These are phyloP conservation scores for Drosophila dunni DNA, from an alignment of 1,140 invertebrate species.

Conservation along the genomic window DNA sequence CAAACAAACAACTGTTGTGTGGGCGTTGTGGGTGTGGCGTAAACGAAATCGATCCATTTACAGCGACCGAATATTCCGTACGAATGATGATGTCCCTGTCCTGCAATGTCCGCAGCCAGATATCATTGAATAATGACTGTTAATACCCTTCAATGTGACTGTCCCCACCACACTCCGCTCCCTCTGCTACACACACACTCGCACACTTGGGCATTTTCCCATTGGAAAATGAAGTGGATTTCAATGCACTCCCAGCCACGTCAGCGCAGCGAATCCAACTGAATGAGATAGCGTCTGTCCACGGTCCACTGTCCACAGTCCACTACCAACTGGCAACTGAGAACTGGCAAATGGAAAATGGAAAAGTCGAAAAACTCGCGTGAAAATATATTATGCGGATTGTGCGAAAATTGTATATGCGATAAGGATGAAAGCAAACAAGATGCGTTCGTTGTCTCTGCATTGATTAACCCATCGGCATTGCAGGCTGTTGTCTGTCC, in stretches of 20 bases:
- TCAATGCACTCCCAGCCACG: conserved; percentile 72
- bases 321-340: conserved; percentile 3
- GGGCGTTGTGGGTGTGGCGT: conserved; percentile 3
- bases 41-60: conserved; percentile 77
- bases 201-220: conserved; percentile 24
- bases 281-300: conserved; percentile 48
- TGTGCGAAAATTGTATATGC: conserved; percentile 62
- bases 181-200: neutral
- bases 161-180: conserved; percentile 8
- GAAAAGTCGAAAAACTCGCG: conserved; percentile 9
- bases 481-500: neutral
- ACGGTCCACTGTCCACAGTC: too few relatives aligned
- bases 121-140: conserved; percentile 85
- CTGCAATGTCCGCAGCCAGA: conserved; percentile 81
- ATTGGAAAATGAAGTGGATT: conserved; percentile 76
- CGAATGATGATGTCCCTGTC: conserved; percentile 80
- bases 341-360: conserved; percentile 19
- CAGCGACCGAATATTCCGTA: conserved; percentile 67
- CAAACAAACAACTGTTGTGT: conserved; percentile 15
- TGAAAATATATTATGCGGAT: conserved; percentile 70
- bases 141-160: conserved; percentile 84
- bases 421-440: conserved; percentile 49
- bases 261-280: conserved; percentile 45
- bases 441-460: conserved; percentile 23
- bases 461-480: conserved; percentile 42